Evolutionary conservation across 2,888 invertebrate species (phyloP).

Genomic region (Brenthis daphne): DNA sequence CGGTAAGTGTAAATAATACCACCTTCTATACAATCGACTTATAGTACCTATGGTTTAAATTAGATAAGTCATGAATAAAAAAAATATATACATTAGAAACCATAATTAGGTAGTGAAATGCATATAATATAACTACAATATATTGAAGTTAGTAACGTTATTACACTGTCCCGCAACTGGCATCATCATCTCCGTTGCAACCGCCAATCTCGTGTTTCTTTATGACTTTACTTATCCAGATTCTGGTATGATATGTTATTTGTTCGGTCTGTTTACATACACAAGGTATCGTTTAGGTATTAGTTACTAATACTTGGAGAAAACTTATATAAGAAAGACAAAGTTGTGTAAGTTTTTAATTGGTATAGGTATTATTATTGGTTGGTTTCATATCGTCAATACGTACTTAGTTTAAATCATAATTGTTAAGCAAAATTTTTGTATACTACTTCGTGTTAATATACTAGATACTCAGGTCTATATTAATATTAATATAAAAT

Average conservation of each 20-base stretch:
- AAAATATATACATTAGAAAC: too few species aligned
- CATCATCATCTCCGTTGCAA: conserved; percentile 45
- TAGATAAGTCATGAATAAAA: too few species aligned
- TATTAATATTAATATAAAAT: conserved; percentile 4
- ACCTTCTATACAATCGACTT: too few species aligned
- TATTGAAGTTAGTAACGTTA: conserved; percentile 44
- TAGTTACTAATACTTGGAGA: too few species aligned
- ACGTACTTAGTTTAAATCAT: conserved; percentile 1
- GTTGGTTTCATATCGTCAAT: background rate
- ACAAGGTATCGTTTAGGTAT: conserved; percentile 1
- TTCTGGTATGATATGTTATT: conserved; percentile 46
- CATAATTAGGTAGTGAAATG: background rate
- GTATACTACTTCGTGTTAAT: background rate
- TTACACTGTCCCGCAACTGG: conserved; percentile 51
- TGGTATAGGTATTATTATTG: too few species aligned
- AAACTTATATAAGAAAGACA: too few species aligned
- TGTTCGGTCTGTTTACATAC: conserved; percentile 49
- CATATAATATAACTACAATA: background rate
- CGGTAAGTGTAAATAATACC: too few species aligned
- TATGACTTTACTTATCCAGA: conserved; percentile 44
- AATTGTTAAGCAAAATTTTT: too few species aligned
- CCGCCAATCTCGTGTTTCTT: conserved; percentile 36
- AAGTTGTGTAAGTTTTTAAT: too few species aligned
- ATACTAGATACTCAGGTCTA: conserved; percentile 4
- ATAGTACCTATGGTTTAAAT: too few species aligned